A percentile compares a stretch with the other conserved stretches of the same genome.
Evolutionary conservation across 64 coral and sea anemone species (phyloP).

Genomic region (Platygyra sinensis): DNA sequence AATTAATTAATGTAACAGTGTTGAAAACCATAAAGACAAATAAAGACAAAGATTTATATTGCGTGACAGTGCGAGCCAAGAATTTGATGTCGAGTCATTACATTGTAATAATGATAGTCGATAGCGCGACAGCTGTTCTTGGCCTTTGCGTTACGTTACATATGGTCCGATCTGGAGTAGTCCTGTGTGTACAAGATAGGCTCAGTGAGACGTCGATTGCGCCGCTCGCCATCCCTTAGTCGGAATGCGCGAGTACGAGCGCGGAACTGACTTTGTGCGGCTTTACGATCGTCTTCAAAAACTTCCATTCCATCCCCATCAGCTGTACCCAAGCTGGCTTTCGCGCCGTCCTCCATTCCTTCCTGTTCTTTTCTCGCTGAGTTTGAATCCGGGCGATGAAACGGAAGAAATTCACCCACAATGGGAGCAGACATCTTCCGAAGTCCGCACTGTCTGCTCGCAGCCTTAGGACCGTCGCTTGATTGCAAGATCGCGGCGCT

Average conservation of each 20-base stretch:
- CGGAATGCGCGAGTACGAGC: not conserved
- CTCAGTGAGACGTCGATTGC: conserved; percentile 5
- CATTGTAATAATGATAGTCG: not conserved
- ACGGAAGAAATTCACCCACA: not conserved
- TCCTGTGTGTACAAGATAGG: not conserved
- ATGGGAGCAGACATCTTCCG: conserved; percentile 19
- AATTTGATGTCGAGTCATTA: no score
- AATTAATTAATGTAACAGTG: no score
- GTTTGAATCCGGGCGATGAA: not conserved
- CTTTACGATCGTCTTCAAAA: not conserved
- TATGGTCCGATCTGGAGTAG: not conserved
- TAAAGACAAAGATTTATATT: no score
- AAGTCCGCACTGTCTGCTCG: not conserved
- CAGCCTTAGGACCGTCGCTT: not conserved
- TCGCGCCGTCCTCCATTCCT: not conserved
- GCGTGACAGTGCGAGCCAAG: no score
- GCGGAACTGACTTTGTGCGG: not conserved
- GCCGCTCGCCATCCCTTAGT: not conserved
- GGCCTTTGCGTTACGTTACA: not conserved
- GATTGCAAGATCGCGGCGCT: not conserved
- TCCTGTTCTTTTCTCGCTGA: not conserved
- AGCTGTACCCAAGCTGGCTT: not conserved
- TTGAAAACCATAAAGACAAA: no score
- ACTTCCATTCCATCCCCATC: not conserved
- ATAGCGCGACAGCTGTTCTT: not conserved